Evolutionary conservation across 2,113 vertebrate species (phyloP), one percentile per base, ranked within the genome.

Genomic region (Balaeniceps rex): DNA sequence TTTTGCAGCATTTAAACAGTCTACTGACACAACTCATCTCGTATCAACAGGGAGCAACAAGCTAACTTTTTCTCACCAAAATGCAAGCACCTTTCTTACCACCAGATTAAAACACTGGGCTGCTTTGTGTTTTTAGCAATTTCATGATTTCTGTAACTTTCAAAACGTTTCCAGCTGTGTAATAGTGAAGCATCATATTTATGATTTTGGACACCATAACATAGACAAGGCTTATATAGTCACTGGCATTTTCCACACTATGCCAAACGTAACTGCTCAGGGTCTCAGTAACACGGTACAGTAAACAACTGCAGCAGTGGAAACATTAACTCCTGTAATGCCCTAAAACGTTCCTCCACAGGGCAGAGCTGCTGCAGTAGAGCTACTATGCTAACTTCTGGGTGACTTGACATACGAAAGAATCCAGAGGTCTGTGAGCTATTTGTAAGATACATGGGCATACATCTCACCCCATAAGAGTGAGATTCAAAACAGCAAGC

Each of bases 391-490:
- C 40, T 46, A 10, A 38, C 10, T 72, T 79, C 34, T 65, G 49
- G 2, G 17, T 51, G 22, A 76, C 15, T 4, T 55, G n/a, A 76
- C 10, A 12, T n/a, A 42, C 0, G 6, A 55, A 93, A 79, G 34
- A 79, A 87, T 38, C 77, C 40, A 42, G 6, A 51, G 46, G 24
- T 66, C 28, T 15, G 3, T 51, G 33, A 63, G 19, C 38, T 66
- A 4, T 49, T 47, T 74, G 13, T 89, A 70, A 84, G 28, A 58
- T 23, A 40, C 15, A 19, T 5, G 11, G 40, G 29, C 16, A 44
- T n/a, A 33, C 12, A 34, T 31, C n/a, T 84, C 36, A n/a, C 9
- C 11, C 22, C 0, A 0, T 24, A 69, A 87, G 15, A 83, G 24
- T 33, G 42, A 78, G 42, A 83, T 40, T 44, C 51, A 58, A 61